These are phyloP conservation scores for Apteryx owenii DNA, from an alignment of 2,113 vertebrate species.

Conservation along the genomic window DNA sequence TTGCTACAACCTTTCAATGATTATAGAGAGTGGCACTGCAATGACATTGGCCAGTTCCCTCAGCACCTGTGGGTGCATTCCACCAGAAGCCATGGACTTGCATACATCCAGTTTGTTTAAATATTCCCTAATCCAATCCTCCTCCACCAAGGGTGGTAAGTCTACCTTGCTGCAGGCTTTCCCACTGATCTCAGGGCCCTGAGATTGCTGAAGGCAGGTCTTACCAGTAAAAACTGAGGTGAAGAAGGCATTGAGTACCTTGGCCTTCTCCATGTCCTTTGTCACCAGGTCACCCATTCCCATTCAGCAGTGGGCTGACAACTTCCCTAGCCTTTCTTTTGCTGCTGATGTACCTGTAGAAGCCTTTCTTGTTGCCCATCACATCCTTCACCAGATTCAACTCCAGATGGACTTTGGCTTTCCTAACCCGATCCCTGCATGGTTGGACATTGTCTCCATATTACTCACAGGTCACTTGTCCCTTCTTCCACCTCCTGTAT, in stretches of 20 bases:
- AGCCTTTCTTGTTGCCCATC: not conserved
- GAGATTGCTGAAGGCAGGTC: not conserved
- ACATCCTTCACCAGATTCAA: not conserved
- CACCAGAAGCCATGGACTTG: not conserved
- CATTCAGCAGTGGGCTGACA: not conserved
- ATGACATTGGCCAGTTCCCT: no score
- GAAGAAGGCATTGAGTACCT: rapidly evolving
- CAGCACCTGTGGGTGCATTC: no score
- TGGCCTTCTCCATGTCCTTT: not conserved
- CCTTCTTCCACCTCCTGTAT: not conserved
- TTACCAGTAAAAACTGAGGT: not conserved
- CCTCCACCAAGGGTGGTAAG: not conserved
- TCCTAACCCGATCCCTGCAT: not conserved
- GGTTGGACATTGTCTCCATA: not conserved
- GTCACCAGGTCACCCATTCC: not conserved
- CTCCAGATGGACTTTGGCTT: not conserved
- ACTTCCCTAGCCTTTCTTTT: not conserved
- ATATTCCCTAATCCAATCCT: not conserved
- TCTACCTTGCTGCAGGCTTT: not conserved
- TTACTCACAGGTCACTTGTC: not conserved
- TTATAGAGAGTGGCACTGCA: no score
- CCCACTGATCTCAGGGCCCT: not conserved
- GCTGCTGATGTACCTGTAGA: not conserved
- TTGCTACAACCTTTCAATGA: no score
- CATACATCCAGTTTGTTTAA: not conserved